Evolutionary conservation across 1,140 invertebrate species (phyloP), one percentile per base, ranked within the genome.

Genomic region (Thaumetopoea pityocampa): DNA sequence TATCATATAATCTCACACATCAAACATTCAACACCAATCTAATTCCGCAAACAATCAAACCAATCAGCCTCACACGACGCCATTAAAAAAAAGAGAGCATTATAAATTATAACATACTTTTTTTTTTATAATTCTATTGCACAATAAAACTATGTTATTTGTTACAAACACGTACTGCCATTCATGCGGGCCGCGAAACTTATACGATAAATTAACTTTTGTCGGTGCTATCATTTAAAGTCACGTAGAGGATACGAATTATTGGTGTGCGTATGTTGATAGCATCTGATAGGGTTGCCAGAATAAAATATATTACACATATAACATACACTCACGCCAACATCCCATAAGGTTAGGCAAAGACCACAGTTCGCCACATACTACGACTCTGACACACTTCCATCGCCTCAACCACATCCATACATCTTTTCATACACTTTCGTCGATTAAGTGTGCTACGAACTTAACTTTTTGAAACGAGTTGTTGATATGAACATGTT

Each of bases 201-300:
- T 10, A 34, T 41, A 35, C 49, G 37, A 47, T 56, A 47, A 49
- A 53, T 38, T 45, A 52, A 29, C 42, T 33, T 46, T 56, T 56
- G 52, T 38, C 45, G 6, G 8, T 19, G 24, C 30, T 22, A 38
- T 41, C 37, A 51, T 54, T 44, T 47, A 18, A 56, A 28, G 52
- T 56, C 57, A 61, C 57, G 57, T 61, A 49, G 46, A 42, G 43
- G 46, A 44, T 45, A 44, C 49, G n/a, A 57, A 52, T 52, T 49
- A 57, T 52, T 48, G 30, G 22, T 40, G 41, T 41, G 23, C 16
- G 32, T 23, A 30, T 27, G 33, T 35, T 37, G 27, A 18, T 30
- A 36, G 26, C 15, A 24, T 14, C 33, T 11, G 30, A 36, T 30
- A n/a, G 42, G 4, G 36, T 40, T 48, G 45, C 45, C 45, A 20